Evolutionary conservation across 35 echinoderm and acorn worm species (phyloP).

Genomic region (Patiria miniata): DNA sequence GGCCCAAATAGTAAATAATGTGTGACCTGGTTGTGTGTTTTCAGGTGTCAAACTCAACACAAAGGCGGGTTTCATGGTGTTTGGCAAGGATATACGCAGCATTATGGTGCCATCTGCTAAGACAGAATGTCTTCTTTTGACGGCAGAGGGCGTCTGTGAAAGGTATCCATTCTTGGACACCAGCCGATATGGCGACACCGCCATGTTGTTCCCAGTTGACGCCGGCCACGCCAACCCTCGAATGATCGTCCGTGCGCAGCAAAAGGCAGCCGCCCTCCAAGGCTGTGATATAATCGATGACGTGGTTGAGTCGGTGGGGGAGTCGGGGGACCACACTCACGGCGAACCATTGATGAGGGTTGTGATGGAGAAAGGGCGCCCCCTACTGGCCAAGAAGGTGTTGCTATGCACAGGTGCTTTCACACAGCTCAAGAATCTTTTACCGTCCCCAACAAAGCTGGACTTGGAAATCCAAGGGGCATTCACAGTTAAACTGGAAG

Average conservation of each 20-base stretch:
- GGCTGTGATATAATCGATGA: constrained; percentile 52
- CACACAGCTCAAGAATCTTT: constrained; percentile 1
- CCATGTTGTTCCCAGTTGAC: background rate
- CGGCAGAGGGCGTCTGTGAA: background rate
- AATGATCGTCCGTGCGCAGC: constrained; percentile 39
- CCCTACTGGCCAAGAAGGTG: background rate
- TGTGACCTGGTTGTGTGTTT: background rate
- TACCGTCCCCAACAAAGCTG: background rate
- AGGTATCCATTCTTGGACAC: background rate
- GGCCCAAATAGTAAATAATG: no score
- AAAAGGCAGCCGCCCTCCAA: constrained; percentile 25
- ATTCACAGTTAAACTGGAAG: constrained; percentile 26
- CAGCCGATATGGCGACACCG: background rate
- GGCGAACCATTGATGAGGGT: background rate
- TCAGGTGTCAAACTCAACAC: background rate
- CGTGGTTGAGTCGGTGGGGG: constrained; percentile 37
- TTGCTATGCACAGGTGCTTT: constrained; percentile 36
- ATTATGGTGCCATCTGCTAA: background rate
- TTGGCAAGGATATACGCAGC: background rate
- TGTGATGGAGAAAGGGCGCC: background rate
- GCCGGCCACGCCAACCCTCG: constrained; percentile 43
- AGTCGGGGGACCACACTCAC: background rate
- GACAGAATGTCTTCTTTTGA: background rate
- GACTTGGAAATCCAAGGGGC: background rate
- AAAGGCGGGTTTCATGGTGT: background rate